Evolutionary conservation across 2,797 vertebrate genomes (phyloP), one percentile per base, ranked within the genome.

Genomic region (Squalus acanthias): DNA sequence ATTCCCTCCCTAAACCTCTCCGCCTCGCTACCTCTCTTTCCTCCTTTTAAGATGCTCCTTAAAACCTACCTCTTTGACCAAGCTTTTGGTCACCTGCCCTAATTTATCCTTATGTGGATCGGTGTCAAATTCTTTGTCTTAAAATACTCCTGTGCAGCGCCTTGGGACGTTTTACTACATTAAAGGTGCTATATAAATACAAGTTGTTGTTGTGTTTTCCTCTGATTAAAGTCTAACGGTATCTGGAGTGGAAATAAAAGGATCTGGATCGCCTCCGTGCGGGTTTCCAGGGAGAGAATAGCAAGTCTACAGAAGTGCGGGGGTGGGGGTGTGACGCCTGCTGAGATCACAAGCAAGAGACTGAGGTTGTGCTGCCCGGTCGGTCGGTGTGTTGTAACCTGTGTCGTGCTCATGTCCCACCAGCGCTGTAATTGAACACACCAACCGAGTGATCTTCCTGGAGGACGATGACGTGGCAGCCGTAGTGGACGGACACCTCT

Each of bases 401-500:
- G 22, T 85, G 33, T 93, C 91, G 6, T 69, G 1, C 91, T 93
- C 9, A 1, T 96, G 0, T 50, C 33, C 70, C 0, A 96, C 39
- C 97, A 99, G 99, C 0, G 99, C 99, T 0, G 99, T 99, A 96
- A 99, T 99, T 12, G 99, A 99, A 97, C 99, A 99, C 97, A 99
- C 99, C 96, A 99, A 99, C 98, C 98, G 98, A 0, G 99, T 99
- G 96, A 99, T 99, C 97, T 99, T 99, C 97, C 98, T 99, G 20
- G 99, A 99, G 97, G 99, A 99, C 0, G 99, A 99, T 0, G 99
- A 99, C 0, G 99, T 99, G n/a, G 99, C 99, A 0, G 99, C 99
- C 0, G 99, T 99, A 96, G 98, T 97, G 3, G 98, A 99, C 0
- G 99, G 99, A 0, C 98, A 99, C 0, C 98, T 99, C 96, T 99